Conservation (phyloP, 2,113 vertebrate species). For the Nothoprocta pentlandii region DNA sequence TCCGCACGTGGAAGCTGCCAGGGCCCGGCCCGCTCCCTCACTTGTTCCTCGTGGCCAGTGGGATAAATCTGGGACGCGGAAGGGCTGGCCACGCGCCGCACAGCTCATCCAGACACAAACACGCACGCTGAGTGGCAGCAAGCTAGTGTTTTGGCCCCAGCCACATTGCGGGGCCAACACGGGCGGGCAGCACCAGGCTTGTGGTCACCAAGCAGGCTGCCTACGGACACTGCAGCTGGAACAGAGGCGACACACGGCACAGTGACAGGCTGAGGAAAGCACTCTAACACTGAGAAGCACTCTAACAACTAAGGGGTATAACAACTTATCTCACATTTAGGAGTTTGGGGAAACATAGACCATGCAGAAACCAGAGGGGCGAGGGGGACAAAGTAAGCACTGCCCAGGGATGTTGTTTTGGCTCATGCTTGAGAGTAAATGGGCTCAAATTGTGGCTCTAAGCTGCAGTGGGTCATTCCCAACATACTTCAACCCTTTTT, state of each 20-base stretch:
- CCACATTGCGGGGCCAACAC: not conserved
- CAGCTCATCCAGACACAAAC: not conserved
- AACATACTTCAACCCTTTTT: not conserved
- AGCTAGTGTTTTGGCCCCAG: not conserved
- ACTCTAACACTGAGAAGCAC: not conserved
- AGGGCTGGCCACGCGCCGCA: not conserved
- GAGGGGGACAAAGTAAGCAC: rapidly evolving
- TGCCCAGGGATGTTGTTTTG: not conserved
- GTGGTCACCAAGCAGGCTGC: not conserved
- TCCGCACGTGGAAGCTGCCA: too few species aligned
- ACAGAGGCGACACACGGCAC: not conserved
- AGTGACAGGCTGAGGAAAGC: not conserved
- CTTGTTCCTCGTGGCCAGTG: not conserved
- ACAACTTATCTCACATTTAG: not conserved
- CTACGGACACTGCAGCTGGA: not conserved
- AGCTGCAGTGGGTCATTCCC: not conserved
- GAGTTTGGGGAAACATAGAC: not conserved
- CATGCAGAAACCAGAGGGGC: not conserved
- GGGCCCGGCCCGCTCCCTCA: too few species aligned
- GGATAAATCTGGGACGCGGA: not conserved
- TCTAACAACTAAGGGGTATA: not conserved
- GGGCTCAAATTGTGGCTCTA: not conserved
- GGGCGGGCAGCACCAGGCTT: not conserved
- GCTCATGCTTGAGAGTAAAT: not conserved
- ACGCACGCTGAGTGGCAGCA: not conserved